Percentiles rank a stretch among this genome's conserved stretches.
Evolutionary conservation across 1,140 invertebrate genomes (phyloP).

Genomic region (Chironomus tepperi): DNA sequence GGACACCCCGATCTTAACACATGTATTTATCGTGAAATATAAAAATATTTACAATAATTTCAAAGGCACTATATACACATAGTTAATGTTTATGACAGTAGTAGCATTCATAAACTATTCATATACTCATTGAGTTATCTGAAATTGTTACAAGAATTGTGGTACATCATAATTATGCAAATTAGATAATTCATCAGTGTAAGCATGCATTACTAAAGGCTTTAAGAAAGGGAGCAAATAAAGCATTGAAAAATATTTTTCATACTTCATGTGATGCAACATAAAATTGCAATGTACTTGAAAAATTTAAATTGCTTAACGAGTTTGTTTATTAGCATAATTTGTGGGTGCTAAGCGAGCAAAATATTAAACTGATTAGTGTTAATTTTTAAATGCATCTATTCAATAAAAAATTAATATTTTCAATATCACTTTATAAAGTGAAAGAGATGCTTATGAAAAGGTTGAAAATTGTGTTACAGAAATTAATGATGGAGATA

Average conservation of each 20-base stretch:
- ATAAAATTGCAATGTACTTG: not conserved
- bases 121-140: not conserved
- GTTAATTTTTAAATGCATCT: not conserved
- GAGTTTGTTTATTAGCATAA: constrained; percentile 21
- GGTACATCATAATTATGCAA: constrained; percentile 23
- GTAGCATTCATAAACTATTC: not conserved
- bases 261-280: constrained; percentile 7
- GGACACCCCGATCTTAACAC: too few relatives aligned
- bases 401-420: too few relatives aligned
- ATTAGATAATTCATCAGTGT: not conserved
- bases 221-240: constrained; percentile 1
- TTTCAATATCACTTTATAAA: too few relatives aligned
- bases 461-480: too few relatives aligned
- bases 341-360: constrained; percentile 17
- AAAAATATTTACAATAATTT: too few relatives aligned
- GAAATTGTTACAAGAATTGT: constrained; percentile 16
- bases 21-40: too few relatives aligned
- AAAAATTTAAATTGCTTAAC: constrained; percentile 17
- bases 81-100: not conserved
- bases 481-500: too few relatives aligned
- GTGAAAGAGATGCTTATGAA: too few relatives aligned
- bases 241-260: not conserved
- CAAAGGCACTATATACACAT: too few relatives aligned
- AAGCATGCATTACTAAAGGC: not conserved
- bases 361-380: not conserved